Percentiles rank a stretch among this genome's conserved stretches.
These are phyloP conservation scores for Nylanderia fulva DNA, from an alignment of 1,140 invertebrate genomes.

Conservation along the genomic window DNA sequence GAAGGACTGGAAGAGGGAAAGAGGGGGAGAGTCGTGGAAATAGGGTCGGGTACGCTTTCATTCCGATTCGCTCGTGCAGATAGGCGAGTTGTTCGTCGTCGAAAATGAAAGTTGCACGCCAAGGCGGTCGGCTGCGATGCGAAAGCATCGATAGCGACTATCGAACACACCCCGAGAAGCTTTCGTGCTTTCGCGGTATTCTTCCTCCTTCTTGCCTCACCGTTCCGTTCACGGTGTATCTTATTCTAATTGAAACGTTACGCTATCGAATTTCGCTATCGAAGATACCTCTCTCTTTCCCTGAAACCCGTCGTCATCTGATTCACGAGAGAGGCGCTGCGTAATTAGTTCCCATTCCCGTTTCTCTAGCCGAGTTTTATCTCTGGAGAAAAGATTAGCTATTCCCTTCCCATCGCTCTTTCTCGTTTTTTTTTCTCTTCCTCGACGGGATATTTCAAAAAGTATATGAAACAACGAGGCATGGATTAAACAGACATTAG, in stretches of 20 bases:
- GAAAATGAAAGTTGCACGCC: slow-evolving; percentile 11
- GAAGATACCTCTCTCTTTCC: not conserved
- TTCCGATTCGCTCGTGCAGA: slow-evolving; percentile 1
- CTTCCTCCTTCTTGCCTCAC: not conserved
- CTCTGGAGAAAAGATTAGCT: not conserved
- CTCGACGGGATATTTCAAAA: not conserved
- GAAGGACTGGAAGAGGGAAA: not conserved
- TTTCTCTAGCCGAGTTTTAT: not conserved
- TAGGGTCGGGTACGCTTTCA: not conserved
- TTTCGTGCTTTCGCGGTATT: not conserved
- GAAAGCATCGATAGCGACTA: not conserved
- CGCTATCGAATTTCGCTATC: not conserved
- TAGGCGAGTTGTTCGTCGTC: not conserved
- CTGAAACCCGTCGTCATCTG: not conserved
- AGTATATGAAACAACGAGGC: not conserved
- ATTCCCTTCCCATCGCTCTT: not conserved
- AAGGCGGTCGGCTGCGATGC: slow-evolving; percentile 1
- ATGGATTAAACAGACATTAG: not conserved
- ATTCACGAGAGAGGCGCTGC: not conserved
- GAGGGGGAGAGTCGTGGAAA: not conserved
- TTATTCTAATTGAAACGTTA: slow-evolving; percentile 22
- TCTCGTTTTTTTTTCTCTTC: not conserved
- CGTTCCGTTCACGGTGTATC: not conserved
- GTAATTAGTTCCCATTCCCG: not conserved
- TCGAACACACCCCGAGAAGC: not conserved